Evolutionary conservation across 2,888 invertebrate species (phyloP).

Genomic region (Leptinotarsa juncta): DNA sequence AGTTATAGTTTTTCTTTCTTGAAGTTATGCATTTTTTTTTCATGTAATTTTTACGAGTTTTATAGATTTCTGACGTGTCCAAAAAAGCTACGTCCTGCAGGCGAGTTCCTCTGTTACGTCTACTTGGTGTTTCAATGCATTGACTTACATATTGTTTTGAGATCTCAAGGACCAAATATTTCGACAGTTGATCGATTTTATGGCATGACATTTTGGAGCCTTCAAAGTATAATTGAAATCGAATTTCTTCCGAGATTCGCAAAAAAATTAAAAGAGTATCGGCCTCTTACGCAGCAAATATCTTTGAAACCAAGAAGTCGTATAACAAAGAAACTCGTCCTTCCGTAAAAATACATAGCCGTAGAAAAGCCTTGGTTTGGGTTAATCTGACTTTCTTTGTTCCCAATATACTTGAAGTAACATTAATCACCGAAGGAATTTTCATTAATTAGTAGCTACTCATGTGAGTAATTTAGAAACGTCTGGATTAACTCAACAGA

Average conservation of each 20-base stretch:
- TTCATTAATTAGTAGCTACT: too few relatives aligned
- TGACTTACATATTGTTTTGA: neutral
- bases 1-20: conserved; percentile 58
- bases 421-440: neutral
- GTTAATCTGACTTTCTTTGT: conserved; percentile 24
- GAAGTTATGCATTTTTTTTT: conserved; percentile 37
- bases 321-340: conserved; percentile 15
- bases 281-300: neutral
- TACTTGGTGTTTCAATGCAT: neutral
- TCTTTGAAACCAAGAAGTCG: neutral
- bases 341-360: conserved; percentile 37
- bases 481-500: neutral
- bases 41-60: conserved; percentile 36
- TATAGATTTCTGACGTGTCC: conserved; percentile 40
- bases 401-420: neutral
- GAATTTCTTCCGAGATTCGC: too few relatives aligned
- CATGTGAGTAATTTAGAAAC: neutral
- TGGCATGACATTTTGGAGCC: too few relatives aligned
- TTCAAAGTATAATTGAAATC: too few relatives aligned
- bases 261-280: too few relatives aligned
- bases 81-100: conserved; percentile 30
- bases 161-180: too few relatives aligned
- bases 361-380: conserved; percentile 22
- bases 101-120: neutral
- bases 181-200: too few relatives aligned